These are phyloP conservation scores for Aphodius sticticus DNA, from an alignment of 2,888 invertebrate species.

Conservation along the genomic window DNA sequence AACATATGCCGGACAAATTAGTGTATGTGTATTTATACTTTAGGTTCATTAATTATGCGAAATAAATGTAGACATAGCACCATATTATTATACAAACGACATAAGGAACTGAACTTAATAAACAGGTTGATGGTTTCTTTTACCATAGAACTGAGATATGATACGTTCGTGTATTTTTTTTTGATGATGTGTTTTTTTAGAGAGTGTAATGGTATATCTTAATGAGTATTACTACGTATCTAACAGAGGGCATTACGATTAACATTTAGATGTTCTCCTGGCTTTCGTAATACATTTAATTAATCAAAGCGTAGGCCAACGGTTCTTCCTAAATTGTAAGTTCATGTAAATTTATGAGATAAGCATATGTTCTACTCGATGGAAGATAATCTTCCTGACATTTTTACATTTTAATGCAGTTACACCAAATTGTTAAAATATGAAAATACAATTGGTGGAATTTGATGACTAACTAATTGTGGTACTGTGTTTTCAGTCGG, in stretches of 20 bases:
- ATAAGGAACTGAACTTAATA: neutral
- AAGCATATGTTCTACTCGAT: neutral
- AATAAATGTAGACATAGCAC: neutral
- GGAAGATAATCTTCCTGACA: too few relatives aligned
- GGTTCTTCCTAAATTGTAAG: neutral
- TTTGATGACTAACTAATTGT: too few relatives aligned
- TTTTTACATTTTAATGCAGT: too few relatives aligned
- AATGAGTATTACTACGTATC: neutral
- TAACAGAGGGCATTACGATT: neutral
- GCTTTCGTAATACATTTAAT: neutral
- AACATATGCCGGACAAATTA: neutral
- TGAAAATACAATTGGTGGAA: too few relatives aligned
- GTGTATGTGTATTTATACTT: neutral
- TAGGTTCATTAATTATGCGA: neutral
- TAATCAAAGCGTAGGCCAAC: constrained; percentile 4
- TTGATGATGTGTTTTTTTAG: neutral
- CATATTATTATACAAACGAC: neutral
- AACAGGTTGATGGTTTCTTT: constrained; percentile 4
- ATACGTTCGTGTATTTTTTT: too few relatives aligned
- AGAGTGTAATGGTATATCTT: neutral
- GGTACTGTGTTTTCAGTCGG: too few relatives aligned
- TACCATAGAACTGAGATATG: neutral
- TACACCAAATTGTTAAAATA: too few relatives aligned
- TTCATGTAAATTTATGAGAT: neutral
- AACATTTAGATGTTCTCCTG: neutral